These are phyloP conservation scores for Synanthedon tipuliformis DNA, from an alignment of 2,888 invertebrate species.

Conservation along the genomic window DNA sequence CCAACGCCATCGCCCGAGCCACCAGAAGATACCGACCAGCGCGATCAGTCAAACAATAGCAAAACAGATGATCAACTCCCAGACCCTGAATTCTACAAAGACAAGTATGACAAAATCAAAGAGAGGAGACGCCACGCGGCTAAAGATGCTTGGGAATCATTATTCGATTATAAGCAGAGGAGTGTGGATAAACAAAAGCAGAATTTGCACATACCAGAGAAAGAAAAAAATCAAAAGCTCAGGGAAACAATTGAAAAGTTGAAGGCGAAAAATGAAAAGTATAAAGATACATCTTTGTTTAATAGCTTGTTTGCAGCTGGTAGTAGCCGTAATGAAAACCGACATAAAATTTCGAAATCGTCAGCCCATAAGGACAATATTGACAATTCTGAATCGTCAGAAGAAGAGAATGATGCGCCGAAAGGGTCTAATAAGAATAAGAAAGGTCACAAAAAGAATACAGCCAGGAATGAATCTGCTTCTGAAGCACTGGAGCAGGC, in stretches of 20 bases:
- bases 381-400: constrained; percentile 24
- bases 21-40: constrained; percentile 12
- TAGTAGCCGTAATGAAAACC: constrained; percentile 20
- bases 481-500: constrained; percentile 73
- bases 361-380: constrained; percentile 17
- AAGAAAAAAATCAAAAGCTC: constrained; percentile 63
- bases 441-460: constrained; percentile 51
- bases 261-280: constrained; percentile 73
- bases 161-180: constrained; percentile 57
- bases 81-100: constrained; percentile 59
- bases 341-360: not conserved
- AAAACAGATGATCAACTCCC: constrained; percentile 24
- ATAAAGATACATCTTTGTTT: constrained; percentile 44
- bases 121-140: constrained; percentile 69
- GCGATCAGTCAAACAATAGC: constrained; percentile 13
- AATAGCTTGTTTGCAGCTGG: constrained; percentile 39
- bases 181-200: constrained; percentile 46
- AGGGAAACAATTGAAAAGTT: constrained; percentile 73
- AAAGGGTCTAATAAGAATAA: constrained; percentile 18
- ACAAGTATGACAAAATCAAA: constrained; percentile 74
- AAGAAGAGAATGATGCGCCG: constrained; percentile 22
- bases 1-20: constrained; percentile 50
- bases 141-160: constrained; percentile 57
- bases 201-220: constrained; percentile 43
- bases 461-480: constrained; percentile 68